These are phyloP conservation scores for Labeo rohita DNA, from an alignment of 2,113 vertebrate species.

Conservation along the genomic window DNA sequence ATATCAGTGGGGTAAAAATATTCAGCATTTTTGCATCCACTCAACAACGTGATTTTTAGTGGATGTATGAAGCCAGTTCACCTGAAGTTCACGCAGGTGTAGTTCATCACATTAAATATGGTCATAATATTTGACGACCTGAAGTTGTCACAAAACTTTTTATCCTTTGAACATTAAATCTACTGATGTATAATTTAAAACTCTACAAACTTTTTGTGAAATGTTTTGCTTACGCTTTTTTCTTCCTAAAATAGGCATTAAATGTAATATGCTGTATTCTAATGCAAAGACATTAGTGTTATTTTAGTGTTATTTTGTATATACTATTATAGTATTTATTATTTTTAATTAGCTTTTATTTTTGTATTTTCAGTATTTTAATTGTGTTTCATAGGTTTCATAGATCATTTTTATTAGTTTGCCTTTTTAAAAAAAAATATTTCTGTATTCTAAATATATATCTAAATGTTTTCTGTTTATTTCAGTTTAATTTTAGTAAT, in stretches of 20 bases:
- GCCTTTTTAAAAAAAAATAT: too few species aligned
- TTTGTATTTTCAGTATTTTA: not conserved
- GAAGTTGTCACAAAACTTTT: not conserved
- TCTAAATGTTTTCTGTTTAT: too few species aligned
- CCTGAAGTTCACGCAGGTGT: not conserved
- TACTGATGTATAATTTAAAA: not conserved
- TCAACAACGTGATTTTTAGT: not conserved
- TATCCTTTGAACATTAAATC: not conserved
- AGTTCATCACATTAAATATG: not conserved
- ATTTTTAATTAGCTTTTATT: not conserved
- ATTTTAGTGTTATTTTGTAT: not conserved
- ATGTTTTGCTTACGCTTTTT: not conserved
- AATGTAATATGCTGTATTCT: not conserved
- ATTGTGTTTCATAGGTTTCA: not conserved
- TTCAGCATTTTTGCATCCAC: not conserved
- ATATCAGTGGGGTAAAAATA: not conserved
- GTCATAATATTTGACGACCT: not conserved
- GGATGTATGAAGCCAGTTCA: not conserved
- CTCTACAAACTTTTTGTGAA: not conserved
- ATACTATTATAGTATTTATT: not conserved
- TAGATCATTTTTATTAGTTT: not conserved
- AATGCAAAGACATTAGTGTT: not conserved
- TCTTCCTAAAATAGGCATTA: not conserved
- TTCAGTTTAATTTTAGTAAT: too few species aligned
- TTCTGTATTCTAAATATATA: too few species aligned